Evolutionary conservation across 2,113 vertebrate species (phyloP).

Genomic region (Tetraodon nigroviridis): DNA sequence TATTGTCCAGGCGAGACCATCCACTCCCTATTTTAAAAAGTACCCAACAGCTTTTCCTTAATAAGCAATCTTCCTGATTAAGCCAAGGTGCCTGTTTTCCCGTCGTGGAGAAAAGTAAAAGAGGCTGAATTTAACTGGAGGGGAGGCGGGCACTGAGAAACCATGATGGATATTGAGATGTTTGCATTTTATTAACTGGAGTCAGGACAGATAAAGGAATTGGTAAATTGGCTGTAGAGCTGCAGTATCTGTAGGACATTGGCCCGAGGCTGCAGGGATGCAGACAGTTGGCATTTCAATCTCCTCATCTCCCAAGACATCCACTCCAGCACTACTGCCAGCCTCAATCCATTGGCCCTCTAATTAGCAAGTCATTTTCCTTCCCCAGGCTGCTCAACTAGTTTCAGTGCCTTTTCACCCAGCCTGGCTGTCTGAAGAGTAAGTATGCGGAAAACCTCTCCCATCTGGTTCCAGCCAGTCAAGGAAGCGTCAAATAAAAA

Average conservation of each 20-base stretch:
- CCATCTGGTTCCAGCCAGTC: constrained; percentile 44
- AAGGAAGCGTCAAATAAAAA: constrained; percentile 41
- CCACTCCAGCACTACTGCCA: constrained; percentile 33
- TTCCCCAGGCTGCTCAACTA: constrained; percentile 41
- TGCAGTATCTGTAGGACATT: constrained; percentile 64
- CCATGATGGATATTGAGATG: constrained; percentile 63
- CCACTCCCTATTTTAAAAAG: constrained; percentile 59
- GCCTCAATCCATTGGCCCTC: constrained; percentile 32
- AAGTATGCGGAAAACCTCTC: constrained; percentile 25
- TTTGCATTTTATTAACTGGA: constrained; percentile 71
- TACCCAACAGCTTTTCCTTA: constrained; percentile 68
- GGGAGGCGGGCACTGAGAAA: constrained; percentile 59
- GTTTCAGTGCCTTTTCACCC: constrained; percentile 15
- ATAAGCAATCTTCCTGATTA: constrained; percentile 73
- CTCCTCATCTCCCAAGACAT: constrained; percentile 42
- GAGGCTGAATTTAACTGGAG: constrained; percentile 55
- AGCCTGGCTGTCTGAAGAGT: constrained; percentile 5
- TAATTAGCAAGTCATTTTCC: constrained; percentile 55
- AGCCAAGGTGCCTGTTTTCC: constrained; percentile 42
- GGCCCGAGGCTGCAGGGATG: constrained; percentile 45
- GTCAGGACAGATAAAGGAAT: constrained; percentile 54
- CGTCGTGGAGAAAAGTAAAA: constrained; percentile 40
- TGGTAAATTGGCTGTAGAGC: constrained; percentile 62
- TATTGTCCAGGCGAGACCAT: constrained; percentile 67
- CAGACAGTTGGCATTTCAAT: constrained; percentile 64